Percentiles rank a stretch among this genome's conserved stretches.
These are phyloP conservation scores for Lucifuga dentata DNA, from an alignment of 2,113 vertebrate species.

Conservation along the genomic window DNA sequence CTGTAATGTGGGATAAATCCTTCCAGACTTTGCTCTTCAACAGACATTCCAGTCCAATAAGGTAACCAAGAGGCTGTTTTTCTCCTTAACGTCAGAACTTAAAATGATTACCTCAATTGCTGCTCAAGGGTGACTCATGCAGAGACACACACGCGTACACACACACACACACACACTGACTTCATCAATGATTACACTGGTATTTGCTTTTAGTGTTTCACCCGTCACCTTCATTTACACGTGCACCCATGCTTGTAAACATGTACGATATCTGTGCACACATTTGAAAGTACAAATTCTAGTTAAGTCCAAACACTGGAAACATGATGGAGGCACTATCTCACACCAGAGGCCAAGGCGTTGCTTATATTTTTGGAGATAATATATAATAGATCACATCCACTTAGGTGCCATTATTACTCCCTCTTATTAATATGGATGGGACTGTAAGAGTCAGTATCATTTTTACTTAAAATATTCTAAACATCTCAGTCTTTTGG, in stretches of 20 bases:
- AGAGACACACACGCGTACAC: conserved; percentile 23
- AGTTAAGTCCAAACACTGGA: too few species aligned
- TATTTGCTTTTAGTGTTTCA: conserved; percentile 15
- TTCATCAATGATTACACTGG: conserved; percentile 50
- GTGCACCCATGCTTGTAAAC: conserved; percentile 10
- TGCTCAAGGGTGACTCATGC: conserved; percentile 54
- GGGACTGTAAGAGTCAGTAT: too few species aligned
- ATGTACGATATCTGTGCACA: not conserved
- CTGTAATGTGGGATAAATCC: conserved; percentile 47
- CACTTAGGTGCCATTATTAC: too few species aligned
- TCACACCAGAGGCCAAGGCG: too few species aligned
- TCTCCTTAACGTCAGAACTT: conserved; percentile 49
- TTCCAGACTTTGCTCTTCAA: conserved; percentile 60
- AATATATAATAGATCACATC: too few species aligned
- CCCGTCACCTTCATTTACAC: conserved; percentile 57
- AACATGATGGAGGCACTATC: too few species aligned
- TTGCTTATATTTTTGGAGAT: too few species aligned
- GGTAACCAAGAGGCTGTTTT: conserved; percentile 71
- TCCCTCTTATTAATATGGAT: too few species aligned
- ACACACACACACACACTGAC: conserved; percentile 34
- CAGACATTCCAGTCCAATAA: conserved; percentile 76
- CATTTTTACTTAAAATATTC: too few species aligned
- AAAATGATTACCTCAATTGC: conserved; percentile 48
- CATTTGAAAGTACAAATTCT: too few species aligned
- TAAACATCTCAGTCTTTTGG: too few species aligned